Base-by-base conservation (phyloP, 1,140 invertebrate genomes). In the Telenomus remus region DNA sequence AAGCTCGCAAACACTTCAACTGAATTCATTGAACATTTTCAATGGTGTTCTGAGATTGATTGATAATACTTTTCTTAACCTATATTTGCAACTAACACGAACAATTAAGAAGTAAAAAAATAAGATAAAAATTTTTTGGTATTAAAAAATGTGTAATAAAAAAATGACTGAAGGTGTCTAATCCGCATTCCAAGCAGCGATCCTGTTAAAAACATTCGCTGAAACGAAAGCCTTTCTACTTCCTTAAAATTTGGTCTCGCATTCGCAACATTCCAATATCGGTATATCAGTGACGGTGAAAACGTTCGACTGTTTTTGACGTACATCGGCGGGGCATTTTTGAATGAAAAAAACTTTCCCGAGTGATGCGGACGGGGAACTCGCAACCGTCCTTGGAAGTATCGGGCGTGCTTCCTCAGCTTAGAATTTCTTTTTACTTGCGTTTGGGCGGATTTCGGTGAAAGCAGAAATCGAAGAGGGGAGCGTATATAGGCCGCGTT, bases 401-500 rank as follows among this genome's bases (percentile, higher is more conserved):
- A 47, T 35, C 13, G 53, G 42, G 37, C 11, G 44, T 75, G 56
- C 61, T 51, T 63, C 27, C 37, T 16, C 39, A 13, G 37, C 50
- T 70, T 74, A 66, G 72, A 63, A 65, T 73, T 69, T 75, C 70
- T 74, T 71, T n/a, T 69, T 61, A 56, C 68, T 63, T 56, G 50
- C 53, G 63, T 79, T 72, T 79, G 71, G 82, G 76, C 70, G 80
- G 78, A 79, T 85, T 85, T 84, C 65, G 82, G 84, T 84, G 82
- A 85, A 84, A 85, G 84, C 83, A 65, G 68, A 57, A 37, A 53
- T 37, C 63, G 55, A 64, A 76, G 84, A 84, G 86, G 86, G 86
- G 86, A 85, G 81, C 78, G 81, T 87, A 87, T 88, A 87, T 86
- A 88, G 85, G 82, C 75, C 76, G 83, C 78, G 82, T 82, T 80